Percentiles rank a stretch among this genome's conserved stretches.
These are phyloP conservation scores for Dolichotis patagonum DNA, from an alignment of 2,113 vertebrate genomes.

Conservation along the genomic window DNA sequence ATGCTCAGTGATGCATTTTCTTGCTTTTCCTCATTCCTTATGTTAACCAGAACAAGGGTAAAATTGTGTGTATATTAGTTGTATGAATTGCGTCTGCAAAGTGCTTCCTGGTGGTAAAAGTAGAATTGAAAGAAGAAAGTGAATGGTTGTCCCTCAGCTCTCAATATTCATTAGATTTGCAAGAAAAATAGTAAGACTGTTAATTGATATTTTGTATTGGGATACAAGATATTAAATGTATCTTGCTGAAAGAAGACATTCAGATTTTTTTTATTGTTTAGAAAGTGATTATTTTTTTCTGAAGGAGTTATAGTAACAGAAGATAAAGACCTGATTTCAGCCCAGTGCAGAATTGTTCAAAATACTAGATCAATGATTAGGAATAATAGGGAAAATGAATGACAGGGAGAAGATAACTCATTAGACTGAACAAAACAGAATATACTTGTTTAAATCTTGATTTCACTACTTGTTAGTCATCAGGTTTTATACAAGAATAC, in stretches of 20 bases:
- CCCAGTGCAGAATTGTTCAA: neutral
- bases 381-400: neutral
- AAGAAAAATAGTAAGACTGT: neutral
- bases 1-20: neutral
- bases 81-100: neutral
- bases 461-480: neutral
- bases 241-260: neutral
- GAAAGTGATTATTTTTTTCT: neutral
- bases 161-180: neutral
- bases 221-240: neutral
- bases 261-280: neutral
- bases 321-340: neutral
- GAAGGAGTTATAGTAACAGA: neutral
- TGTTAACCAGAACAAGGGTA: neutral
- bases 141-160: neutral
- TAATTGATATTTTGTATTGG: slow-evolving; percentile 21
- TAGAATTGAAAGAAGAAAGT: neutral
- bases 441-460: neutral
- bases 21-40: neutral
- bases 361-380: neutral
- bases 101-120: neutral
- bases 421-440: neutral
- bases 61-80: neutral
- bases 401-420: neutral
- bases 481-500: neutral